Evolutionary conservation across 92 coral and sea anemone genomes (phyloP), one percentile per base, ranked within the genome.

Genomic region (Zoanthus solanderi): DNA sequence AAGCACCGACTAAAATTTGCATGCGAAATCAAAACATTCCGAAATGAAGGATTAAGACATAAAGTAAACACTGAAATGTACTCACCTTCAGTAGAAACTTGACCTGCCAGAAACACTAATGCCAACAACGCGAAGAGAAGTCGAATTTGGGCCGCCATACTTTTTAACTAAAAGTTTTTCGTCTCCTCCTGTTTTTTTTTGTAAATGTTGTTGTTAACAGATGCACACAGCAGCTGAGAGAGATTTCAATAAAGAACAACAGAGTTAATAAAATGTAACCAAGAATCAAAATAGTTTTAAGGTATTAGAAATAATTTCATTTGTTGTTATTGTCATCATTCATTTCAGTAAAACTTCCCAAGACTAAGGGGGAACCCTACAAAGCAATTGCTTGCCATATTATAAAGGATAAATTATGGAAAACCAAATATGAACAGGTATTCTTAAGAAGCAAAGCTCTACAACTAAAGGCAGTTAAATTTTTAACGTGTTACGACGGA

Each of bases 1-100:
- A 81, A 65, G 44, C 65, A 66, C 60, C 85, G 85, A 63, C 46
- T 81, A 7, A 66, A 45, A 81, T 81, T 81, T 81, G 85, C 85
- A 81, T 81, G 66, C 28, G 85, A 81, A 81, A 81, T 81, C 85
- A 81, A 81, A 81, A 81, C 85, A 81, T 67, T 53, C 63, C 61
- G 9, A 81, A 65, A 81, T 54, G 75, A 81, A 65, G 85, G 85
- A 66, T 66, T 81, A 81, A 46, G 57, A 23, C 75, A 23, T 37
- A 81, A n/a, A 71, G 75, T 81, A 81, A 81, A 81, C 75, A 81
- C 14, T 13, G 54, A 66, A 45, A 15, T n/a, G 54, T 18, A 65
- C 85, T 81, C 42, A 50, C 85, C 85, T 81, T 81, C 46, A 9
- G 75, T 23, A 15, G 75, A 65, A 50, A 47, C 75, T 46, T 81